These are phyloP conservation scores for Heteractis magnifica DNA, from an alignment of 92 coral and sea anemone species.

Conservation along the genomic window DNA sequence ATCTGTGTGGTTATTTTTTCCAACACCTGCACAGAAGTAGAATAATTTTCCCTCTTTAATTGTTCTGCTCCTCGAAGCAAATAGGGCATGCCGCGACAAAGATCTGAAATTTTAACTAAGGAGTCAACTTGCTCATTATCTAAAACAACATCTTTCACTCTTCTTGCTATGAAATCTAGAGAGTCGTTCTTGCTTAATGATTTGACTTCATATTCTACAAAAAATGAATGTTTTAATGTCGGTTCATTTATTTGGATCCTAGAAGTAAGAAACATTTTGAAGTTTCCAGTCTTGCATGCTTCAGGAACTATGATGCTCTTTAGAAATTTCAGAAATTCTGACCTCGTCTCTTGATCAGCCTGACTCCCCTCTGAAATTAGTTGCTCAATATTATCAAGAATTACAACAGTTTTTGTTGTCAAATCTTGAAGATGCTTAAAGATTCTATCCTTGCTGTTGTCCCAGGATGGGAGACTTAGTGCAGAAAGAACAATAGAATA, in stretches of 20 bases:
- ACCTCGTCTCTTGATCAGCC: background rate
- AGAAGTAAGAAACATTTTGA: constrained; percentile 49
- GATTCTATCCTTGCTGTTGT: constrained; percentile 21
- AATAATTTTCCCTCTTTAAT: constrained; percentile 13
- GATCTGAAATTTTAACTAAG: background rate
- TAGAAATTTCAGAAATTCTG: constrained; percentile 18
- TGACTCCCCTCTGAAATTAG: constrained; percentile 3
- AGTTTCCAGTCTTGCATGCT: background rate
- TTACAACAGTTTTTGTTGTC: constrained; percentile 16
- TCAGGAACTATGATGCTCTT: background rate
- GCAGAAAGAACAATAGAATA: constrained; percentile 8
- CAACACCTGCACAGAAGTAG: constrained; percentile 21
- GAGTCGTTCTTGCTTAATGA: constrained; percentile 13
- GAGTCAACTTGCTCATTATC: background rate
- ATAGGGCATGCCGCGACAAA: background rate
- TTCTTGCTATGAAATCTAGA: background rate
- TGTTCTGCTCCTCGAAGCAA: background rate
- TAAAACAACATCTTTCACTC: background rate
- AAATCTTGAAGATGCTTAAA: background rate
- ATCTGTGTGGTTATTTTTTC: constrained; percentile 20
- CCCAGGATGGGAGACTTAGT: constrained; percentile 1
- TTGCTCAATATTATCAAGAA: constrained; percentile 63
- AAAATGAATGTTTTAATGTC: background rate
- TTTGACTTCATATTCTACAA: constrained; percentile 32
- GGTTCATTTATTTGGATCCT: constrained; percentile 35